These are phyloP conservation scores for Vultur gryphus DNA, from an alignment of 2,797 vertebrate genomes.

Conservation along the genomic window DNA sequence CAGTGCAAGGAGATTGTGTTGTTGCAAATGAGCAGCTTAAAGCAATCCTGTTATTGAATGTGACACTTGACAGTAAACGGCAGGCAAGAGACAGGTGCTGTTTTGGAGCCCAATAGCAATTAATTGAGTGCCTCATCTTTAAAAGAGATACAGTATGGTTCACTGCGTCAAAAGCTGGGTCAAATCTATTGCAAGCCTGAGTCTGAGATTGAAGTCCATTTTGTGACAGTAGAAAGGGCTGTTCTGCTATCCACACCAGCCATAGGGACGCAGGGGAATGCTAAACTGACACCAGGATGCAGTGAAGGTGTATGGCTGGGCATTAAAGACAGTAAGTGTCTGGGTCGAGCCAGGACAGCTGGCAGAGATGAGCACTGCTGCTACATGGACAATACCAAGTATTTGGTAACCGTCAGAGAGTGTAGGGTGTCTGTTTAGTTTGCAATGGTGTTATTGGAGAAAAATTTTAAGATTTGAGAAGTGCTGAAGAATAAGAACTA, in stretches of 20 bases:
- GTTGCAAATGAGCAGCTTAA: neutral
- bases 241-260: neutral
- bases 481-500: neutral
- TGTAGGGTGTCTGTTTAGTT: neutral
- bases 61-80: neutral
- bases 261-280: neutral
- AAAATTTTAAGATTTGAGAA: neutral
- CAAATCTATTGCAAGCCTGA: neutral
- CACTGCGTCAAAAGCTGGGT: neutral
- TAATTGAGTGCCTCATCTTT: neutral
- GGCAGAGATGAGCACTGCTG: neutral
- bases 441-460: neutral
- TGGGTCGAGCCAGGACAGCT: fast-evolving
- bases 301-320: neutral
- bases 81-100: neutral
- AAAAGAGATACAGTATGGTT: neutral
- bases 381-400: neutral
- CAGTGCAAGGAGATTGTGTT: neutral
- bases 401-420: neutral
- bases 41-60: neutral
- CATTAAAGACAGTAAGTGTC: neutral
- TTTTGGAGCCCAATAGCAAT: neutral
- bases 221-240: neutral
- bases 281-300: neutral
- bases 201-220: neutral